Conservation (phyloP, 2,888 invertebrate genomes). For the Xestia ashworthii region DNA sequence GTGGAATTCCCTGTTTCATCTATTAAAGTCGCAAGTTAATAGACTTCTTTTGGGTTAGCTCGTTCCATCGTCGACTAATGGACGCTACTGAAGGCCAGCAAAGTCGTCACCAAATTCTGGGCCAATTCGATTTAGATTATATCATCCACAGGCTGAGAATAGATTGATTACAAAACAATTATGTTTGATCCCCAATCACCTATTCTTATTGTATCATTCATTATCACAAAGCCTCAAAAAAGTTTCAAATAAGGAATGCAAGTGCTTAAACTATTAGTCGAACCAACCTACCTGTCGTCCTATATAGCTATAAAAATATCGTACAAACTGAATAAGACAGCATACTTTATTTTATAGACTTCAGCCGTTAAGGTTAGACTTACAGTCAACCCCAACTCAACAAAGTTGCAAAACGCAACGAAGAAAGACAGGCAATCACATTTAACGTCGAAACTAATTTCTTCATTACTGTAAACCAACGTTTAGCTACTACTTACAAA, state of each 20-base stretch:
- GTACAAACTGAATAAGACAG: background rate
- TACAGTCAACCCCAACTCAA: background rate
- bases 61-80: background rate
- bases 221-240: background rate
- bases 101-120: background rate
- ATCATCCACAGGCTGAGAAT: background rate
- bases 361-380: background rate
- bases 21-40: no score
- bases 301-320: no score
- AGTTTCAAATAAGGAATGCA: background rate
- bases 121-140: background rate
- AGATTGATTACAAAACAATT: background rate
- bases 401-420: conserved; percentile 10
- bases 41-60: no score
- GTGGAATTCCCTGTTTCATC: no score
- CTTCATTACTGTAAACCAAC: conserved; percentile 40
- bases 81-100: background rate
- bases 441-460: conserved; percentile 47
- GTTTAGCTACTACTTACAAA: conserved; percentile 12
- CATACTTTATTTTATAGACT: background rate
- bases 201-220: background rate
- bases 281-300: background rate
- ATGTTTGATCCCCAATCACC: background rate
- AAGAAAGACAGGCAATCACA: conserved; percentile 28
- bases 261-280: background rate